phyloP scores from a whole-genome alignment of 2,113 vertebrate genomes.

The Saguinus imperator region DNA sequence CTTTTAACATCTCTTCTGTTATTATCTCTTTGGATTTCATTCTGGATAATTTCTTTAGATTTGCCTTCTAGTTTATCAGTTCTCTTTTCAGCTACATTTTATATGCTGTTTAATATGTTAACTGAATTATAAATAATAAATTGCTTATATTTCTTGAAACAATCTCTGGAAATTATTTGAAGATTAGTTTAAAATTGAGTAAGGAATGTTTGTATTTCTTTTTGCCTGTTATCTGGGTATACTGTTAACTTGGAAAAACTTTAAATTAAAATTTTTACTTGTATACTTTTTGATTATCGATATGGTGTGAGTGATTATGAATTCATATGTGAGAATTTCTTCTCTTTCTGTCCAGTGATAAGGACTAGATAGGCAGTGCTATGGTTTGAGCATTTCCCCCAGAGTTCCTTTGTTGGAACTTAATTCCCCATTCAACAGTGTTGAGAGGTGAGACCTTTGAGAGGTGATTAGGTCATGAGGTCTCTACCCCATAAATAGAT shows the following conservation, averaged over 20 bases:
- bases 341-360: not conserved
- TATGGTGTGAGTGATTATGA: not conserved
- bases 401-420: not conserved
- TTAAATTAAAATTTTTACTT: not conserved
- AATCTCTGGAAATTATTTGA: conserved; percentile 38
- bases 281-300: not conserved
- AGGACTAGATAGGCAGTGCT: not conserved
- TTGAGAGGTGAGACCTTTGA: not conserved
- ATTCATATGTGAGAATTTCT: not conserved
- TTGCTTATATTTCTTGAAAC: conserved; percentile 3
- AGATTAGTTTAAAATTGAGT: not conserved
- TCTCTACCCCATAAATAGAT: not conserved
- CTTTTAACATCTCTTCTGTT: not conserved
- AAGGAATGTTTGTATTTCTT: not conserved
- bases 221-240: not conserved
- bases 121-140: not conserved
- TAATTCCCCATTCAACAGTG: not conserved
- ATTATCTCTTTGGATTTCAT: not conserved
- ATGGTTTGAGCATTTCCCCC: not conserved
- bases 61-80: not conserved
- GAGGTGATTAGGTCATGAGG: not conserved
- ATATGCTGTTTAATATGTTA: conserved; percentile 5
- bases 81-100: not conserved
- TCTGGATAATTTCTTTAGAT: not conserved
- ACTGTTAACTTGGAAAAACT: not conserved